Percentiles rank a stretch among this genome's conserved stretches.
Evolutionary conservation across 2,797 vertebrate genomes (phyloP).

Genomic region (Valencia hispanica): DNA sequence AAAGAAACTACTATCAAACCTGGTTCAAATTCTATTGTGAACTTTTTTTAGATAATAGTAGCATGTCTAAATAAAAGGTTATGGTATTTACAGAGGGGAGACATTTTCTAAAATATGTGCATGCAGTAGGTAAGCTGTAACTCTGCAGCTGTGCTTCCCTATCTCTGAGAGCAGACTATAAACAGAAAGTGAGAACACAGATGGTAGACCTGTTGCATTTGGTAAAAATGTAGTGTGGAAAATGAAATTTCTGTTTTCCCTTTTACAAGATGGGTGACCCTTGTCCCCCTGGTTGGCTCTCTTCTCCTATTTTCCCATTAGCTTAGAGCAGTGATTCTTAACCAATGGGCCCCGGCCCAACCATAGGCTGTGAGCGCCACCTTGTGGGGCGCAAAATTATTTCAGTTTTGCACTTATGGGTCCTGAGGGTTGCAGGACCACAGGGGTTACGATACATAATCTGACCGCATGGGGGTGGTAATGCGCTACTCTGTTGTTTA

Average conservation of each 20-base stretch:
- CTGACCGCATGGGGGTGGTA: no score
- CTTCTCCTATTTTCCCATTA: conserved; percentile 65
- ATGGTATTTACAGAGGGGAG: background rate
- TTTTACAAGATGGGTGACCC: conserved; percentile 65
- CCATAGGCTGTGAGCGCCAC: no score
- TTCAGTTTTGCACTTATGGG: no score
- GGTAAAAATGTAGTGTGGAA: conserved; percentile 41
- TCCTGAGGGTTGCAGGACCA: no score
- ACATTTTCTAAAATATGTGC: conserved; percentile 11
- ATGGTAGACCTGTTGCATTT: conserved; percentile 25
- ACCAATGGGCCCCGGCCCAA: no score
- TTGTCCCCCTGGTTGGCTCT: conserved; percentile 54
- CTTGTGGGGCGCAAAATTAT: no score
- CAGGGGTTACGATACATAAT: no score
- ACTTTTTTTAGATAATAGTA: background rate
- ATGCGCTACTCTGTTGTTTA: no score
- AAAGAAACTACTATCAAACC: no score
- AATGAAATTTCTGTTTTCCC: conserved; percentile 65
- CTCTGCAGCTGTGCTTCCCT: background rate
- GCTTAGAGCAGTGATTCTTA: no score
- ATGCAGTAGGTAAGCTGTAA: conserved; percentile 24
- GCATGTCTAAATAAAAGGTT: background rate
- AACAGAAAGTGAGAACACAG: conserved; percentile 32
- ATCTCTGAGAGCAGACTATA: conserved; percentile 30
- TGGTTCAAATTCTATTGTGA: no score